Conservation (phyloP, 2,888 invertebrate genomes). For the Tenthredo amoena region DNA sequence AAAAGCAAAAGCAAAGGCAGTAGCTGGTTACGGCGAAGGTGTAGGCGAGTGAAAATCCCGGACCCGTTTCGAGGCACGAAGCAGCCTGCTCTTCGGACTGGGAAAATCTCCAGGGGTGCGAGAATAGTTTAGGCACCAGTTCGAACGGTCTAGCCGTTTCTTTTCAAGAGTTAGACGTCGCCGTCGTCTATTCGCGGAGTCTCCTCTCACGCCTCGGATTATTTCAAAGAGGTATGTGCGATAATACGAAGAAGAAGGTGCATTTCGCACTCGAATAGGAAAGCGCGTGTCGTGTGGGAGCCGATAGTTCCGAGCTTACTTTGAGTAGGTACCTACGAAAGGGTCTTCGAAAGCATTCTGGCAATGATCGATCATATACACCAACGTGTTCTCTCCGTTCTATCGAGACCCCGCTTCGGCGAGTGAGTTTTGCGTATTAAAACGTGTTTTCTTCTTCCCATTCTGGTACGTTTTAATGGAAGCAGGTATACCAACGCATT, state of each 20-base stretch:
- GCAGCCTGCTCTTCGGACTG: constrained; percentile 66
- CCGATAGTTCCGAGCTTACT: constrained; percentile 1
- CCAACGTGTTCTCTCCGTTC: not conserved
- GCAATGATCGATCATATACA: not conserved
- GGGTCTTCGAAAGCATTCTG: not conserved
- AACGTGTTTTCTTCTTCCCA: not conserved
- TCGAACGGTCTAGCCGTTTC: constrained; percentile 37
- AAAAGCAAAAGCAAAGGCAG: constrained; percentile 56
- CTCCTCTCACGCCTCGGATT: constrained; percentile 71
- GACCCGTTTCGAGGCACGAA: constrained; percentile 60
- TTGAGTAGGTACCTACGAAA: not conserved
- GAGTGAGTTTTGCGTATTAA: not conserved
- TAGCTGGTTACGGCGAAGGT: not conserved
- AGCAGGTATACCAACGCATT: no score
- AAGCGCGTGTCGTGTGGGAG: not conserved
- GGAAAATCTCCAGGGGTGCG: constrained; percentile 65
- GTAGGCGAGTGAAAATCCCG: constrained; percentile 60
- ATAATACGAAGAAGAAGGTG: not conserved
- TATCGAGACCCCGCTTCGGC: not conserved
- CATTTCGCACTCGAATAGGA: not conserved
- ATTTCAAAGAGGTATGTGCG: not conserved
- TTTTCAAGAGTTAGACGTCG: constrained; percentile 61
- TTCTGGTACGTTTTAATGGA: not conserved
- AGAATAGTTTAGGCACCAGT: constrained; percentile 31
- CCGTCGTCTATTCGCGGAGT: constrained; percentile 72